Evolutionary conservation across 2,113 vertebrate genomes (phyloP).

Genomic region (Misgurnus anguillicaudatus): DNA sequence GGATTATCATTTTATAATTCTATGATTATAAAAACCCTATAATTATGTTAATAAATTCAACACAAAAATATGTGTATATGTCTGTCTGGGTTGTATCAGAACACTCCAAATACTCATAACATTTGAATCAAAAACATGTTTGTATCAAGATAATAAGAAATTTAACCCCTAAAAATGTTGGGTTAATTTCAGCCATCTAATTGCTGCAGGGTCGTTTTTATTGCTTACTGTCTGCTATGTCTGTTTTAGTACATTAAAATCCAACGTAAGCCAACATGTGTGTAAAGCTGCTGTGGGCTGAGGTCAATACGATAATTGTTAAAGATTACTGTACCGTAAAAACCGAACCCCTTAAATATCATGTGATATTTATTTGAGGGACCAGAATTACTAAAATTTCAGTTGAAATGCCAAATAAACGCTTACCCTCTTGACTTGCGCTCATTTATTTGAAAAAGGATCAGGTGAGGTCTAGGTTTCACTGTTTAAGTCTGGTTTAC

Average conservation of each 20-base stretch:
- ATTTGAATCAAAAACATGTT: neutral
- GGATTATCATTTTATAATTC: neutral
- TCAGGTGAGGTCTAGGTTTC: slow-evolving; percentile 38
- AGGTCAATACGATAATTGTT: slow-evolving; percentile 38
- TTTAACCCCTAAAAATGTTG: neutral
- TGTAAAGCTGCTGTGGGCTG: neutral
- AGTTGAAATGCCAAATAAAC: slow-evolving; percentile 43
- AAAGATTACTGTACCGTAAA: slow-evolving; percentile 35
- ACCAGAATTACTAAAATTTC: slow-evolving; percentile 38
- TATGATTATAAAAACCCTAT: neutral
- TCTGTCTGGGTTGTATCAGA: neutral
- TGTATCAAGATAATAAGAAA: neutral
- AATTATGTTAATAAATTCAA: neutral
- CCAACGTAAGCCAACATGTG: neutral
- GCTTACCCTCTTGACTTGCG: slow-evolving; percentile 19
- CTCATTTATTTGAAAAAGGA: slow-evolving; percentile 42
- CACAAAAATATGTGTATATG: no score
- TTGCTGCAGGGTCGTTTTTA: slow-evolving; percentile 13
- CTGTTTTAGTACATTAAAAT: slow-evolving; percentile 31
- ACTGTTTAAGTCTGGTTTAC: slow-evolving; percentile 51
- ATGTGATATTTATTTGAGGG: slow-evolving; percentile 50
- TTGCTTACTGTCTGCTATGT: neutral
- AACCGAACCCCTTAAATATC: slow-evolving; percentile 43
- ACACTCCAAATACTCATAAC: neutral
- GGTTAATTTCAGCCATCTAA: slow-evolving; percentile 12